These are phyloP conservation scores for Muricea muricata DNA, from an alignment of 92 coral and sea anemone genomes.

Conservation along the genomic window DNA sequence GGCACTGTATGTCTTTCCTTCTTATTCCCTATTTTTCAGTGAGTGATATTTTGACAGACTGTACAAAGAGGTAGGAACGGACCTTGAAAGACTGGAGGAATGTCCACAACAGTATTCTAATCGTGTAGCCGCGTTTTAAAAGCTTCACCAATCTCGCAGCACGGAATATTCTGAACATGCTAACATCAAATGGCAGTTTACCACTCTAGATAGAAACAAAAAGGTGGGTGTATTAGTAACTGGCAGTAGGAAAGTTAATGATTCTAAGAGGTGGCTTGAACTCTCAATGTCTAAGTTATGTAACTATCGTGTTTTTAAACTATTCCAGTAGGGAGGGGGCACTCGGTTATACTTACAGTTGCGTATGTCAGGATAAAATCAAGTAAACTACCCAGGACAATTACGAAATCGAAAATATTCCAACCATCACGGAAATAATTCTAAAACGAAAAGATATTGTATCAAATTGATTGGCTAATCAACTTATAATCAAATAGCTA, in stretches of 20 bases:
- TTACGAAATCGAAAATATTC: constrained; percentile 81
- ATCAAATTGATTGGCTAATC: not conserved
- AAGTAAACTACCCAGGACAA: constrained; percentile 79
- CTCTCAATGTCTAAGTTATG: too few species aligned
- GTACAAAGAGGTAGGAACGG: too few species aligned
- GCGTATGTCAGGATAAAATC: constrained; percentile 61
- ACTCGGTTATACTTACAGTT: constrained; percentile 65
- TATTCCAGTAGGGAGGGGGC: too few species aligned
- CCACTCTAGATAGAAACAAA: not conserved
- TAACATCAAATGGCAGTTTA: constrained; percentile 85
- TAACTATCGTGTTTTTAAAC: too few species aligned
- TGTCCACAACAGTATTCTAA: constrained; percentile 94
- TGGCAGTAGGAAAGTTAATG: not conserved
- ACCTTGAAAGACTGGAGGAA: constrained; percentile 97
- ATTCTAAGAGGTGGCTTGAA: too few species aligned
- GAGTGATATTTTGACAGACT: too few species aligned
- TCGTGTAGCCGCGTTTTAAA: constrained; percentile 91
- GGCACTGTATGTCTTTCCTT: not conserved
- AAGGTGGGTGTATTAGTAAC: too few species aligned
- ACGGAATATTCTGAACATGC: constrained; percentile 93
- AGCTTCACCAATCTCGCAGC: constrained; percentile 94
- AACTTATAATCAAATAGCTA: not conserved
- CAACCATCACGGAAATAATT: constrained; percentile 87
- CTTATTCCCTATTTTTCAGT: too few species aligned
- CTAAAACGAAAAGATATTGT: constrained; percentile 52